phyloP scores from a whole-genome alignment of 2,113 vertebrate species.

The Lamprotornis superbus region DNA sequence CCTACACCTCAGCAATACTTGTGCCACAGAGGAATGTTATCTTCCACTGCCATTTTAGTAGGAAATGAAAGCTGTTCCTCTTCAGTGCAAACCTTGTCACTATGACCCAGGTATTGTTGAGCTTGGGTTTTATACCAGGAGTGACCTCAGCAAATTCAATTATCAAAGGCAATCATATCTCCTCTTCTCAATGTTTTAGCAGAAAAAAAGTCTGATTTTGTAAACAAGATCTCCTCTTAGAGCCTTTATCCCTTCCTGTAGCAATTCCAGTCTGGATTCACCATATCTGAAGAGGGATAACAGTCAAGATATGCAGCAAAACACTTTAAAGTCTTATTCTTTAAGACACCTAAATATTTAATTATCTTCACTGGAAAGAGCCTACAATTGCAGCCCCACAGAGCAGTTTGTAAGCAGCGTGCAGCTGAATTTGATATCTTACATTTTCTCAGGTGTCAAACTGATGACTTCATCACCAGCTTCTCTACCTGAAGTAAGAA shows the following conservation, averaged over 20 bases:
- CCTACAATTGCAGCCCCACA: neutral
- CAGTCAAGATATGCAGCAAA: neutral
- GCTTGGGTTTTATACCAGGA: neutral
- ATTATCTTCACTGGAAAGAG: neutral
- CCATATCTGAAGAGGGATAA: neutral
- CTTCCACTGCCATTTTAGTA: neutral
- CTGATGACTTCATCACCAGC: neutral
- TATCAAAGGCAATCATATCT: neutral
- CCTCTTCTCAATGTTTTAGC: neutral
- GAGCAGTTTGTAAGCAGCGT: neutral
- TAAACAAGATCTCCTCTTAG: neutral
- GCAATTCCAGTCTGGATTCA: neutral
- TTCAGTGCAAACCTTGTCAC: neutral
- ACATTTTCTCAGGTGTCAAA: neutral
- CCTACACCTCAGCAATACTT: neutral
- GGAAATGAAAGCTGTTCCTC: neutral
- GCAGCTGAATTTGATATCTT: neutral
- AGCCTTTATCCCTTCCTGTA: neutral
- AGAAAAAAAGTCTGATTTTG: neutral
- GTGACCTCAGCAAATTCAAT: neutral
- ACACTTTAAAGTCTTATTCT: neutral
- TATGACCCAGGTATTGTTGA: neutral
- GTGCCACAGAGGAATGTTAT: neutral
- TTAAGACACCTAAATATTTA: neutral
- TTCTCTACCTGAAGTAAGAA: neutral